These are phyloP conservation scores for Elymnias hypermnestra DNA, from an alignment of 1,140 invertebrate genomes.

Conservation along the genomic window DNA sequence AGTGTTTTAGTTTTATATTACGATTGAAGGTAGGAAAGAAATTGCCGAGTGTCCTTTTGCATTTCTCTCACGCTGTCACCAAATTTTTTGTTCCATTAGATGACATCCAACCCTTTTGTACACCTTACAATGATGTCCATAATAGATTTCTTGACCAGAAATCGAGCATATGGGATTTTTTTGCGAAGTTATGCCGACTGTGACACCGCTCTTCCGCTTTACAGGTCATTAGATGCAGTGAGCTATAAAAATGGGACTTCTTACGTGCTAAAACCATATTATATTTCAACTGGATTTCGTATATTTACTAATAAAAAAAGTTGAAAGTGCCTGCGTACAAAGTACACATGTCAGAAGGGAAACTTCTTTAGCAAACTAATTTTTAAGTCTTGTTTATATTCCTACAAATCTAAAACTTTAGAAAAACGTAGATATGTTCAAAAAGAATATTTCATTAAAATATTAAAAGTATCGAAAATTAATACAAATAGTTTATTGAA, in stretches of 20 bases:
- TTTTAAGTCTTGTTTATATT: too few relatives aligned
- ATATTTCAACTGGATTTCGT: background rate
- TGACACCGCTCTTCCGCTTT: conserved; percentile 1
- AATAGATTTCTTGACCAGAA: conserved; percentile 66
- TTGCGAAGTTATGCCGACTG: conserved; percentile 1
- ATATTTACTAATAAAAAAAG: too few relatives aligned
- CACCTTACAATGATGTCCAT: conserved; percentile 42
- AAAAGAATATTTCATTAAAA: too few relatives aligned
- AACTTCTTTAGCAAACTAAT: too few relatives aligned
- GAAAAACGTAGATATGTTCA: too few relatives aligned
- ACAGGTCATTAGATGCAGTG: background rate
- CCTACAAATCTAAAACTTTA: too few relatives aligned
- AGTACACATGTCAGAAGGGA: too few relatives aligned
- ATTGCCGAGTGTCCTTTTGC: conserved; percentile 20
- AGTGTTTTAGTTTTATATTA: too few relatives aligned
- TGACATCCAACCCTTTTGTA: conserved; percentile 61
- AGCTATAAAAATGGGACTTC: too few relatives aligned
- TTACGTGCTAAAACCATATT: background rate
- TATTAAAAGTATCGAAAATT: too few relatives aligned
- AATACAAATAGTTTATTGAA: too few relatives aligned
- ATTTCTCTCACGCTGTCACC: conserved; percentile 58
- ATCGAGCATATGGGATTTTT: conserved; percentile 4
- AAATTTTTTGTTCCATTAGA: conserved; percentile 39
- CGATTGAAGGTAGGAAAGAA: conserved; percentile 17
- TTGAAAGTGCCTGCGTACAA: too few relatives aligned